Base-by-base conservation (phyloP, 2,113 vertebrate species). In the Plestiodon gilberti region DNA sequence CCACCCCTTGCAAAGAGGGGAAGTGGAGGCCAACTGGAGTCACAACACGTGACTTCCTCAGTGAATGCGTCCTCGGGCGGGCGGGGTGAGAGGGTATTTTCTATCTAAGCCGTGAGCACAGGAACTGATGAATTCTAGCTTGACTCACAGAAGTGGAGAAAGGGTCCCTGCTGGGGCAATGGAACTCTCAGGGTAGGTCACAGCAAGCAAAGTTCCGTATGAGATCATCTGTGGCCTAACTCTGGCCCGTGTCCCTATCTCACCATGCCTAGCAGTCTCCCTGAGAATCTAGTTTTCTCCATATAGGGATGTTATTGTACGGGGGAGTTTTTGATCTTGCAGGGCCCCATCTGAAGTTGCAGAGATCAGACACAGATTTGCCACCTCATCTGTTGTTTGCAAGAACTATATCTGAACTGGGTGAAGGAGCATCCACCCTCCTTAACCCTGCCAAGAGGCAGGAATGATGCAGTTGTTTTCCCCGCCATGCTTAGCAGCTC, bases 141-240 rank as follows among this genome's bases (percentile, higher is more conserved):
- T 86, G 78, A 73, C 2, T 70, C 85, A 71, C 1, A 5, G 9
- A 7, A 52, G 78, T 13, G 43, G 43, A 8, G 40, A 64, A 73
- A 33, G 11, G 33, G 4, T 9, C 30, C 6, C 25, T 1, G 18
- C 38, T 20, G n/a, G 13, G 35, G 64, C 3, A 38, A 6, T 0
- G 17, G 20, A 3, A 43, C 15, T 55, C 30, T 38, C 23, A 7
- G 14, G n/a, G 57, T 7, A 4, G 79, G 15, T 52, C 11, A 14
- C 10, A 9, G 28, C 40, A n/a, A 52, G 14, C 25, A 1, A 23
- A 2, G 0, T 2, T 23, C 6, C 2, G 18, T 6, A 14, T 35
- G 61, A 10, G 28, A 1, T 28, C 38, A 3, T 38, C 38, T 23
- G 3, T 10, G n/a, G 2, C 8, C 52, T 17, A 22, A n/a, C n/a